Conservation (phyloP, 2,888 invertebrate genomes). For the Aethes cnicana region DNA sequence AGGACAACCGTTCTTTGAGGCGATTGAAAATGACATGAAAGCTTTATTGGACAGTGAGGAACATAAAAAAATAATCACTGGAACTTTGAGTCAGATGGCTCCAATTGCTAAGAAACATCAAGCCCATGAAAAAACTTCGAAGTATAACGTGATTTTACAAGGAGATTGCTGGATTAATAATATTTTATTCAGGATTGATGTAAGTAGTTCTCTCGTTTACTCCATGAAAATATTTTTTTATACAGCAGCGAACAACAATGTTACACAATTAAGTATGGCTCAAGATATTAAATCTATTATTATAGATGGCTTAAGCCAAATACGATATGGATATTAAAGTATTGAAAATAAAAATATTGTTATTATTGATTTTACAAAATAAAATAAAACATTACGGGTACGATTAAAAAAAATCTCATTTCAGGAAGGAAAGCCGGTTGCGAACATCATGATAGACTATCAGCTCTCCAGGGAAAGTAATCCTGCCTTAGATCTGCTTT, state of each 20-base stretch:
- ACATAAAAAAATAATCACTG: conserved; percentile 38
- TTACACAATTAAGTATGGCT: too few species aligned
- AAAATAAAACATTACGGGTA: too few species aligned
- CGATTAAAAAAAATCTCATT: too few species aligned
- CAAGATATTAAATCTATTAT: too few species aligned
- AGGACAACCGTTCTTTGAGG: conserved; percentile 13
- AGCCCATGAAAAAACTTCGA: conserved; percentile 37
- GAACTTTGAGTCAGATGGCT: conserved; percentile 31
- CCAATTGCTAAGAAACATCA: conserved; percentile 26
- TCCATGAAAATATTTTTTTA: too few species aligned
- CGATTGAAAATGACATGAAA: conserved; percentile 32
- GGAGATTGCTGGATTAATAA: conserved; percentile 60
- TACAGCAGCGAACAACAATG: too few species aligned
- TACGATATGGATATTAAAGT: too few species aligned
- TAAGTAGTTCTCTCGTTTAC: conserved; percentile 29
- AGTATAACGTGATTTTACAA: conserved; percentile 47
- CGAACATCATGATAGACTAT: conserved; percentile 51
- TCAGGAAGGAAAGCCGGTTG: conserved; percentile 40
- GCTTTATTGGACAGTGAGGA: conserved; percentile 39
- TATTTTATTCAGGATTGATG: conserved; percentile 49
- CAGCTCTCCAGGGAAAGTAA: conserved; percentile 43
- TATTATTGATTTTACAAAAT: too few species aligned
- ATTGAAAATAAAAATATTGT: too few species aligned
- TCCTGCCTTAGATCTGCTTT: conserved; percentile 46
- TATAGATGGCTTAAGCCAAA: too few species aligned